phyloP scores from a whole-genome alignment of 2,113 vertebrate species.

The Dromaius novaehollandiae region DNA sequence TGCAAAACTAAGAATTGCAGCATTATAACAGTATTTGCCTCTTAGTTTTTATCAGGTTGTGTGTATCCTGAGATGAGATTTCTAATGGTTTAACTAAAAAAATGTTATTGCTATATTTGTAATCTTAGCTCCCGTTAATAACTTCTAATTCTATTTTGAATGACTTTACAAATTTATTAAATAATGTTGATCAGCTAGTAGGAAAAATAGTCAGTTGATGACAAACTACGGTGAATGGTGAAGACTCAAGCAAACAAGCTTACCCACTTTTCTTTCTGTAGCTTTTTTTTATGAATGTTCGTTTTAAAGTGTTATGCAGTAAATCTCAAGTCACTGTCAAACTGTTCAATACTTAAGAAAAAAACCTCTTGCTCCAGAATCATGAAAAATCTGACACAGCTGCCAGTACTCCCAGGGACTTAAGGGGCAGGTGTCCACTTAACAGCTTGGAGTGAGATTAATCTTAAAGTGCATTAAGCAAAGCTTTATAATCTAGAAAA shows the following conservation, averaged over 20 bases:
- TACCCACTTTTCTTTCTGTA: neutral
- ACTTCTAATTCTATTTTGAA: neutral
- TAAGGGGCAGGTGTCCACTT: neutral
- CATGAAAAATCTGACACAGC: neutral
- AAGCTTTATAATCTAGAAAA: neutral
- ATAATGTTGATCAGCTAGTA: neutral
- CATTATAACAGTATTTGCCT: neutral
- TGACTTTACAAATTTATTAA: neutral
- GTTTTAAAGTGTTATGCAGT: neutral
- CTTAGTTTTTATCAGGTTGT: neutral
- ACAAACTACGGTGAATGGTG: neutral
- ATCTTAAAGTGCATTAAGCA: neutral
- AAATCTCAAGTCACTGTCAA: constrained; percentile 10
- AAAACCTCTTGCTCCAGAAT: neutral
- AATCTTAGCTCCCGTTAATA: neutral
- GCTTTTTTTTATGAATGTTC: neutral
- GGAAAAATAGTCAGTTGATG: neutral
- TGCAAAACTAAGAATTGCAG: neutral
- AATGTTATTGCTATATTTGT: neutral
- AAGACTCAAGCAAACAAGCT: neutral
- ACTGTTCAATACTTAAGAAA: neutral
- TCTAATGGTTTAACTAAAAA: neutral
- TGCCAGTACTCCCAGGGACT: neutral
- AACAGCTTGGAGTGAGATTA: neutral
- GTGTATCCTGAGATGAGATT: neutral